Base-by-base conservation (phyloP, 2,113 vertebrate species). In the Corythornis cristatus region DNA sequence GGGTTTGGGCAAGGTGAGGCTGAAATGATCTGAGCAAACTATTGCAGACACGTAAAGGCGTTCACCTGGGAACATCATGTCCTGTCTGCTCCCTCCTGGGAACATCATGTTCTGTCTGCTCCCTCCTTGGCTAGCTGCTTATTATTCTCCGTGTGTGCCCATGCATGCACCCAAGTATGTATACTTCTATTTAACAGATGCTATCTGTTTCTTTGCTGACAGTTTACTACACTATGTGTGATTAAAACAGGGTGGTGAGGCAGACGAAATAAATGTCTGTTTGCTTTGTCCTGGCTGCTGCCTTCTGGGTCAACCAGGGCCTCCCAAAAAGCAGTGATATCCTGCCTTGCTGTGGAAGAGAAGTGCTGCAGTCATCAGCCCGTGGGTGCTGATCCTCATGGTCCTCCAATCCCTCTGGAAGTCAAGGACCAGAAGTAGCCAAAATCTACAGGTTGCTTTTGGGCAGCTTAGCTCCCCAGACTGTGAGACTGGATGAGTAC, bases 311-410 rank as follows among this genome's bases (percentile, higher is more conserved):
- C 48, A 68, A 51, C 15, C 2, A 54, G 20, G 31, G 60, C 11
- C 22, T 85, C 37, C 42, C 11, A 3, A 66, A 72, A 57, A 62
- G 26, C 11, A 16, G 10, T 22, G 28, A 86, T 37, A 90, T 22
- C 67, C 29, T 17, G 21, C 51, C 8, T 0, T 8, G 21, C 50
- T 42, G 64, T 3, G 20, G 46, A 81, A 74, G 11, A 81, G 58
- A 87, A 73, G 8, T 19, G 2, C 43, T 73, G 37, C 0, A 8
- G 51, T 28, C 51, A 73, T 43, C 21, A 80, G 86, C 21, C 26
- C 35, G 21, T 0, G 0, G 0, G 3, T 0, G 3, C 40, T 56
- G 29, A 11, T 46, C 42, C 20, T 83, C 11, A 8, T 2, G 11
- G 70, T 72, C 18, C 54, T 62, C 54, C 54, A 42, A 50, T 42